Base-by-base conservation (phyloP, 37 sponge, comb jelly and placozoan genomes). In the Aplysina aerophoba region DNA sequence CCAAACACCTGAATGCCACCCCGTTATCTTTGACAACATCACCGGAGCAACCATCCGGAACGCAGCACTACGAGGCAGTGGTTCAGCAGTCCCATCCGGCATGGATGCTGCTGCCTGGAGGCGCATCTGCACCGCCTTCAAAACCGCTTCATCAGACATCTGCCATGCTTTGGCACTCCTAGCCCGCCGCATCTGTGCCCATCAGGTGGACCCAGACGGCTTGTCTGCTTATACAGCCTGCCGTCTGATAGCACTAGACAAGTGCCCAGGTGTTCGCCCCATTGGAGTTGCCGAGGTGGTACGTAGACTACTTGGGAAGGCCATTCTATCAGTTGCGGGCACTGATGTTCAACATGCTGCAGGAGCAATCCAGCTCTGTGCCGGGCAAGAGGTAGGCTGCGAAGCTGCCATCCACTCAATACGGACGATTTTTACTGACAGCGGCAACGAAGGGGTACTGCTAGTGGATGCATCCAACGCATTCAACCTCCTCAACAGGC, bases 401-500 rank as follows among this genome's bases (percentile, higher is more conserved):
- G 92, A 91, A 63, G 85, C 85, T 59, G 85, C 88, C 8, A 40
- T 91, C n/a, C 92, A 91, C 80, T 84, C 73, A 15, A 86, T 91
- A 84, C 41, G 75, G 17, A 37, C 67, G 21, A 27, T 69, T 44
- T 81, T 82, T 78, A 75, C 36, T 15, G 75, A 90, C 20, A 27
- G 16, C 44, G 79, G 59, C 22, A 38, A 22, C 35, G 78, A 83
- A 86, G 91, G 57, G 30, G 84, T 79, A 36, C 59, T 90, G 31
- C 67, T 86, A n/a, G 92, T 88, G 11, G 92, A 91, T 87, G 92
- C 92, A 37, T 50, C 81, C 17, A 91, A 91, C 79, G 92, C 92
- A 20, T 91, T 87, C 61, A 91, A 87, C 55, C 40, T 75, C 22
- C 69, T 91, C 57, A 87, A 84, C 73, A 54, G 92, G 37, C 74